Evolutionary conservation across 1,140 invertebrate species (phyloP).

Genomic region (Scaptomyza montana): DNA sequence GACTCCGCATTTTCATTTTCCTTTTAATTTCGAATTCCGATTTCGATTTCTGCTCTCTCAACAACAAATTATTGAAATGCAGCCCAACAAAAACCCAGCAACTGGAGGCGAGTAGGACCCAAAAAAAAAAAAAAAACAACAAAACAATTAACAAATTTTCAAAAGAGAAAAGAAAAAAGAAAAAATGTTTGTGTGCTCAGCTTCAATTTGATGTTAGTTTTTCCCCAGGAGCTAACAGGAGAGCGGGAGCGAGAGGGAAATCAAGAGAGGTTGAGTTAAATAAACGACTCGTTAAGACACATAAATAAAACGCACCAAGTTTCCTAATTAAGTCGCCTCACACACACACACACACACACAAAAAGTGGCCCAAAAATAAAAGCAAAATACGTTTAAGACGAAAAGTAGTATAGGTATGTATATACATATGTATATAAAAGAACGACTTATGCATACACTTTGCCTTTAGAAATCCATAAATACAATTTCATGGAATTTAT

Average conservation of each 20-base stretch:
- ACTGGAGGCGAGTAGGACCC: slow-evolving; percentile 35
- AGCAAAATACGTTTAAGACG: slow-evolving; percentile 42
- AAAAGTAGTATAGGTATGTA: slow-evolving; percentile 2
- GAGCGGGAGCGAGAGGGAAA: not conserved
- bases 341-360: slow-evolving; percentile 35
- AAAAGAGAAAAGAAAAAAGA: slow-evolving; percentile 60
- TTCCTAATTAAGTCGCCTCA: slow-evolving; percentile 76
- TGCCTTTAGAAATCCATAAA: not conserved
- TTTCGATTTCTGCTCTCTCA: slow-evolving; percentile 25
- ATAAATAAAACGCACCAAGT: slow-evolving; percentile 78
- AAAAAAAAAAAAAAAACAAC: slow-evolving; percentile 70
- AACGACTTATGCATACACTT: slow-evolving; percentile 1
- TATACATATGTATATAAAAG: not conserved
- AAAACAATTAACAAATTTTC: slow-evolving; percentile 78
- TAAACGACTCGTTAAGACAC: slow-evolving; percentile 80
- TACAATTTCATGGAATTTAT: not conserved
- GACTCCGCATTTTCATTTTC: slow-evolving; percentile 26
- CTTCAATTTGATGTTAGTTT: slow-evolving; percentile 57
- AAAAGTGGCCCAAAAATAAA: slow-evolving; percentile 52
- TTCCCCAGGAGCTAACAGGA: not conserved
- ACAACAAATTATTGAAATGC: slow-evolving; percentile 47
- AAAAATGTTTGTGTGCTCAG: slow-evolving; percentile 62
- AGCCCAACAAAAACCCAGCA: not conserved
- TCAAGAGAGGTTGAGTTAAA: slow-evolving; percentile 60
- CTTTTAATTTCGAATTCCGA: slow-evolving; percentile 51